Evolutionary conservation across 1,140 invertebrate species (phyloP).

Genomic region (Ptiloglossa arizonensis): DNA sequence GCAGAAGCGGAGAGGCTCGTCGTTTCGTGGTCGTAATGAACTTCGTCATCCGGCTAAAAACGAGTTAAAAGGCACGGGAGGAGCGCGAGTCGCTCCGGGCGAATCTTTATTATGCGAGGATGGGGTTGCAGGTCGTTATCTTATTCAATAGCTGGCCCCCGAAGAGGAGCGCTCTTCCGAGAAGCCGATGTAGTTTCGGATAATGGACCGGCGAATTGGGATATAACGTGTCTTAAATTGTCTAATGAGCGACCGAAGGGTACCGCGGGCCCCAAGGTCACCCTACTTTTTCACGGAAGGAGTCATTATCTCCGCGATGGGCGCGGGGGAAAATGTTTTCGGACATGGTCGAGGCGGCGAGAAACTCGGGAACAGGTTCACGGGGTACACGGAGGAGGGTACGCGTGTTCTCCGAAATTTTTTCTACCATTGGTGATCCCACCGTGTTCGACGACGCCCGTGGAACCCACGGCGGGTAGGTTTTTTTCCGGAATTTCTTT

Average conservation of each 20-base stretch:
- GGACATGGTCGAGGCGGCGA: constrained; percentile 1
- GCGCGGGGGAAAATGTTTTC: constrained; percentile 15
- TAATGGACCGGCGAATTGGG: constrained; percentile 78
- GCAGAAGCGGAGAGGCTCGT: constrained; percentile 40
- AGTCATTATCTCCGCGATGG: constrained; percentile 39
- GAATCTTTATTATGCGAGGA: constrained; percentile 69
- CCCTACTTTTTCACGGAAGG: constrained; percentile 68
- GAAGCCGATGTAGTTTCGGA: constrained; percentile 75
- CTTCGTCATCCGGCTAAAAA: constrained; percentile 61
- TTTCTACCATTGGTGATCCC: no score
- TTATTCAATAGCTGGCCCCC: constrained; percentile 70
- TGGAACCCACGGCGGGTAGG: neutral
- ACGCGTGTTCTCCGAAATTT: neutral
- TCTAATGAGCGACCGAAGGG: constrained; percentile 79
- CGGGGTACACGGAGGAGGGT: neutral
- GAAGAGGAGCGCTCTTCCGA: constrained; percentile 66
- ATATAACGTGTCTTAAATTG: constrained; percentile 81
- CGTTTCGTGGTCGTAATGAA: constrained; percentile 56
- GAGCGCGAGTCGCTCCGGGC: constrained; percentile 59
- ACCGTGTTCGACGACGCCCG: no score
- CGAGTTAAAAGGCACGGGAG: constrained; percentile 60
- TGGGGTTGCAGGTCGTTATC: constrained; percentile 68
- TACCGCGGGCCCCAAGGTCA: constrained; percentile 68
- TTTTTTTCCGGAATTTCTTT: neutral
- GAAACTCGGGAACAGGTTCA: neutral